phyloP scores from a whole-genome alignment of 2,888 invertebrate genomes.

The Acrobasis repandana region DNA sequence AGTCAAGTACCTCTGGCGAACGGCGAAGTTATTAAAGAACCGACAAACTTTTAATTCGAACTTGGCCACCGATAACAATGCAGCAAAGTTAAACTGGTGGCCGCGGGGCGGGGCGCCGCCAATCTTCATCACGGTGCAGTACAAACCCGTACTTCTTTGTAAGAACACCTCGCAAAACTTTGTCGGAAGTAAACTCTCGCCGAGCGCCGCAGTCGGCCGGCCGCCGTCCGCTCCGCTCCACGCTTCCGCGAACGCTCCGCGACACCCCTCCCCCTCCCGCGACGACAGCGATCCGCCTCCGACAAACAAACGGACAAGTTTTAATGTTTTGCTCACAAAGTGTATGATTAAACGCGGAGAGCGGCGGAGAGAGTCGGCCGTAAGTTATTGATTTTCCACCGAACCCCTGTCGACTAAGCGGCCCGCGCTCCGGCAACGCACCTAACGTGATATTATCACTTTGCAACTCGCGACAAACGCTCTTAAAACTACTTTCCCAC shows the following conservation, averaged over 20 bases:
- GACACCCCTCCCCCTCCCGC: constrained; percentile 48
- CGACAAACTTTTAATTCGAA: constrained; percentile 73
- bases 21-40: constrained; percentile 57
- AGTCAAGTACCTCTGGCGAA: constrained; percentile 39
- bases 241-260: constrained; percentile 46
- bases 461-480: constrained; percentile 51
- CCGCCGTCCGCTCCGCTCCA: constrained; percentile 52
- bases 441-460: constrained; percentile 56
- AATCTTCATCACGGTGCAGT: constrained; percentile 75
- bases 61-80: constrained; percentile 70
- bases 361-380: constrained; percentile 81
- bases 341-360: constrained; percentile 83
- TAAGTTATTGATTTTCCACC: constrained; percentile 84
- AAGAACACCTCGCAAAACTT: constrained; percentile 80
- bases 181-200: constrained; percentile 76
- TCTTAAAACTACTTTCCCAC: constrained; percentile 56
- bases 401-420: constrained; percentile 77
- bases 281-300: constrained; percentile 67
- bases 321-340: constrained; percentile 83
- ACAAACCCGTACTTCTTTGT: constrained; percentile 77
- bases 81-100: constrained; percentile 63
- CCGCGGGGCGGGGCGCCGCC: constrained; percentile 62
- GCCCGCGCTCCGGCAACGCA: constrained; percentile 63
- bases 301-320: constrained; percentile 82
- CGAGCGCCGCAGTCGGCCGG: constrained; percentile 49